Evolutionary conservation across 2,888 invertebrate species (phyloP).

Genomic region (Cerastis rubricosa): DNA sequence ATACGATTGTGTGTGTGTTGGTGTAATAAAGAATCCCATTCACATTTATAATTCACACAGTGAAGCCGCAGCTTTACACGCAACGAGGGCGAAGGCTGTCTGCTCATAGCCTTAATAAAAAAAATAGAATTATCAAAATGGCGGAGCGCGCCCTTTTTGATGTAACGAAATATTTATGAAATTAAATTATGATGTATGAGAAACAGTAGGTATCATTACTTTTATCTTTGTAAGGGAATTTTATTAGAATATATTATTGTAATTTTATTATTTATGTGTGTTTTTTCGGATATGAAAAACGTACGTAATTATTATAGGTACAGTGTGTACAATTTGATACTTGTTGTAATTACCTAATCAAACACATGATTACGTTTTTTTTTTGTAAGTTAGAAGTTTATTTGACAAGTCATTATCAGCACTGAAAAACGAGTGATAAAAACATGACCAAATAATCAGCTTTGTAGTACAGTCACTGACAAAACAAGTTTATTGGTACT

Average conservation of each 20-base stretch:
- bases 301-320: neutral
- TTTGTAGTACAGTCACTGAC: neutral
- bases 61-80: conserved; percentile 60
- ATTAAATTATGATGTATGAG: conserved; percentile 2
- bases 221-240: conserved; percentile 3
- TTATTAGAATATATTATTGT: conserved; percentile 7
- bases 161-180: conserved; percentile 23
- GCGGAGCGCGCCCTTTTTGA: conserved; percentile 35
- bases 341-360: neutral
- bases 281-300: neutral
- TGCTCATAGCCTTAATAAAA: conserved; percentile 53
- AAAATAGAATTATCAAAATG: conserved; percentile 30
- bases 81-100: conserved; percentile 65
- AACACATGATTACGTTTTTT: neutral
- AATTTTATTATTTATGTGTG: neutral
- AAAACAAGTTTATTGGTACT: neutral
- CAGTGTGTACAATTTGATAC: neutral
- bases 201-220: conserved; percentile 3
- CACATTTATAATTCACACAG: conserved; percentile 65
- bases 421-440: neutral
- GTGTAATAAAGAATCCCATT: conserved; percentile 60
- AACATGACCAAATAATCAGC: conserved; percentile 1
- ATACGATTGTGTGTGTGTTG: conserved; percentile 32
- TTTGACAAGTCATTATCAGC: conserved; percentile 16
- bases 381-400: neutral